Conservation (phyloP, 2,797 vertebrate genomes). For the Alca torda region DNA sequence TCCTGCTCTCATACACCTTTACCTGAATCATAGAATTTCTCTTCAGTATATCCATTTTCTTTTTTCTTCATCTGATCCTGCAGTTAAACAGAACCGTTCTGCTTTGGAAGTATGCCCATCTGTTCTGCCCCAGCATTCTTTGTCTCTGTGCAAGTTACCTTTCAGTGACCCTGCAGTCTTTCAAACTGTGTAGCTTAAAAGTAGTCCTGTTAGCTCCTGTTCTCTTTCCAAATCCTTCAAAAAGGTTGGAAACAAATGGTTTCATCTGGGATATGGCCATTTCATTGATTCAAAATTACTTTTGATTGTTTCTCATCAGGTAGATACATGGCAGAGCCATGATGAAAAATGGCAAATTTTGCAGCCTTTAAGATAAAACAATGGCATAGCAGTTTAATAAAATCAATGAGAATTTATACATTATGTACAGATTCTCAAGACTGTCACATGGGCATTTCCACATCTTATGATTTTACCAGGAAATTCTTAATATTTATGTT, state of each 20-base stretch:
- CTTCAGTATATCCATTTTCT: not conserved
- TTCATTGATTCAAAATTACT: not conserved
- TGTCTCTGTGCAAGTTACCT: not conserved
- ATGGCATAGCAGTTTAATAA: not conserved
- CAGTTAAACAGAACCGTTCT: slow-evolving; percentile 5
- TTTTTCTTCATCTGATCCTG: not conserved
- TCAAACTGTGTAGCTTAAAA: not conserved
- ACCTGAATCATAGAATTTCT: not conserved
- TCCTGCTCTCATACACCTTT: not conserved
- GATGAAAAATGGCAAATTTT: not conserved
- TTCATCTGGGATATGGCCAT: not conserved
- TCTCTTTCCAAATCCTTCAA: not conserved
- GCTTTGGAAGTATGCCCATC: not conserved
- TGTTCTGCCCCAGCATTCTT: not conserved
- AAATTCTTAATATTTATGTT: not conserved
- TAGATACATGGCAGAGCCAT: not conserved
- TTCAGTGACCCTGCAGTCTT: not conserved
- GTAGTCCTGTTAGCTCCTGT: not conserved
- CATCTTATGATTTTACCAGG: not conserved
- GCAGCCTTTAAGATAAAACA: not conserved
- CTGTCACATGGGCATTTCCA: not conserved
- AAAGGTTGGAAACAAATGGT: not conserved
- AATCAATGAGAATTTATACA: not conserved
- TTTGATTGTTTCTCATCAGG: not conserved
- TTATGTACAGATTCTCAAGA: not conserved